Base-by-base conservation (phyloP, 2,888 invertebrate genomes). In the Cylloceria caligata region DNA sequence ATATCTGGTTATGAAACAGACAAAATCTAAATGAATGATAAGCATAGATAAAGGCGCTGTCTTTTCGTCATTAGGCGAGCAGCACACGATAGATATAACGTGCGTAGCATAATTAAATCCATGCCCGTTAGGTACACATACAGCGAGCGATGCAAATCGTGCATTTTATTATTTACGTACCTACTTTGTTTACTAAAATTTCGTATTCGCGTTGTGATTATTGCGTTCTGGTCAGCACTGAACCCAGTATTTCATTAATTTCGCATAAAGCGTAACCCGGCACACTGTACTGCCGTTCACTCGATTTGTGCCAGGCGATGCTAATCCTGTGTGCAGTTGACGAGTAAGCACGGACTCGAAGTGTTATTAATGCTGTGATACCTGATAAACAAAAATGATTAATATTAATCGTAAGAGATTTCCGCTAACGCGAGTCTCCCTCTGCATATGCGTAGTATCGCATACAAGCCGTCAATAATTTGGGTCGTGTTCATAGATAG, bases 371-470 rank as follows among this genome's bases (percentile, higher is more conserved):
- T 92, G 91, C 89, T 89, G 89, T 88, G 89, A 86, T 89, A 89
- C 87, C 89, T 89, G 90, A 90, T 90, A 92, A 92, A 92, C 92
- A 92, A 92, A 92, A 92, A 92, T 92, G 92, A 92, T 92, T 92
- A 91, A 91, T 92, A 92, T 92, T 92, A 92, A 92, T 92, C 91
- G 91, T 91, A 89, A 87, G 90, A 90, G 91, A 92, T 92, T 92
- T 92, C 91, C 91, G 90, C 73, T 80, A 67, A 76, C 47, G 52
- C 76, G 21, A 36, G 6, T 75, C 64, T 73, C 83, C 81, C 81
- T 75, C 83, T 74, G 9, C 62, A 21, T 67, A 36, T 19, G 84
- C 79, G 78, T 83, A 81, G 83, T 85, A 80, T 67, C 69, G 81
- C 52, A 79, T 39, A 42, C 47, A 64, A 52, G 62, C 69, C 73